Evolutionary conservation across 2,888 invertebrate species (phyloP), one percentile per base, ranked within the genome.

Genomic region (Pterostichus niger): DNA sequence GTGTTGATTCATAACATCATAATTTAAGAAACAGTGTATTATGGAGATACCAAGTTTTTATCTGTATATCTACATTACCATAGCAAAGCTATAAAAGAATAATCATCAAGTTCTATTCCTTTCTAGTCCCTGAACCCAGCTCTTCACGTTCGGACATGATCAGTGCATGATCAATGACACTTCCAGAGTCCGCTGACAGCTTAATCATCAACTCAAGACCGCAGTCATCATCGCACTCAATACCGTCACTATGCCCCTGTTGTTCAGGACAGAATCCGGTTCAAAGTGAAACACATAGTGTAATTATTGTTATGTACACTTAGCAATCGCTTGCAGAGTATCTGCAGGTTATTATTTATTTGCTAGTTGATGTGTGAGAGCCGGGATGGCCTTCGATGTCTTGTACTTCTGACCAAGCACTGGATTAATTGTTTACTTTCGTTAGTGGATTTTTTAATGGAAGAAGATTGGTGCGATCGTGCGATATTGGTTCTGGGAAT

Each of bases 121-220:
- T 71, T 71, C 68, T 71, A 71, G 40, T 44, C 68, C 68, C 44
- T 71, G 68, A 71, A 71, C 68, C 44, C 44, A 56, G 56, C 56
- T 71, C 68, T 71, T 71, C 68, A 44, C 68, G 68, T 44, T 68
- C 17, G 3, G 44, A 71, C 68, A 71, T 71, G 40, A 71, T 71
- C 68, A 44, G 15, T 35, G 54, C 56, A 76, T 76, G 76, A 76
- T 76, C 76, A 76, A 76, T 76, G 76, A 76, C 76, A 76, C 76
- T 76, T 56, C 56, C 15, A 56, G 76, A 76, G 10, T 35, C 31
- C 15, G 15, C 40, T 76, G 76, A 76, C 76, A 76, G 56, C 76
- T 76, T 76, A 76, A 76, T 76, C 76, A 76, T 75, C 75, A 11
- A 56, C 2, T 56, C 56, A 56, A 17, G 17, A 56, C 13, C 56